Evolutionary conservation across 2,797 vertebrate species (phyloP), one percentile per base, ranked within the genome.

Genomic region (Sandelia bainsii): DNA sequence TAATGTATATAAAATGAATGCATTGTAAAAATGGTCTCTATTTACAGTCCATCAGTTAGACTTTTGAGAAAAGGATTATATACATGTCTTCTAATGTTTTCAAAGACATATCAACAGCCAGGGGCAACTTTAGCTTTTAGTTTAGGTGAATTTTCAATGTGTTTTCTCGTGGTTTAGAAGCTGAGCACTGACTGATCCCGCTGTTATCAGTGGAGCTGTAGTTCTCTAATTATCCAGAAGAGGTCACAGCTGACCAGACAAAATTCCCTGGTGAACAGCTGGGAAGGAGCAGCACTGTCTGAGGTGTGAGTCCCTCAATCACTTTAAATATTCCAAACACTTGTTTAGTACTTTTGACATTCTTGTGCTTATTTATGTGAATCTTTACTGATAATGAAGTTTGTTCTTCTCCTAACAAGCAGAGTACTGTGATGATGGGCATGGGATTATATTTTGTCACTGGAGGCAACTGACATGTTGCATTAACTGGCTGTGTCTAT

Each of bases 181-280:
- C 20, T 22, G 54, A 62, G 17, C 16, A 3, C 3, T 44, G 3
- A 34, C 14, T 49, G 40, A 62, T 40, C 39, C 17, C 1, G 10
- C 13, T 17, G 29, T 57, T 12, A 49, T 54, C 25, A 22, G 12
- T 25, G 22, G 13, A 22, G 16, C n/a, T 84, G 75, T 22, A 82
- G 62, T 87, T 82, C 77, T 72, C 32, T 69, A 25, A 73, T 16
- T 57, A 17, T 83, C 80, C 89, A 87, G 56, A 69, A 77, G 89
- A 84, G 78, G 81, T 77, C 87, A 37, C 66, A 76, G 27, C 49
- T 40, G 13, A 54, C 22, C 60, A 77, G 4, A 45, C 16, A 13
- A 11, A 49, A 5, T 50, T 62, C 23, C 22, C 10, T 4, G 10
- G 27, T 34, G 0, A 8, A 37, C 37, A 4, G 39, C 59, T 1